phyloP scores from a whole-genome alignment of 2,888 invertebrate genomes.

The Noctua comes region DNA sequence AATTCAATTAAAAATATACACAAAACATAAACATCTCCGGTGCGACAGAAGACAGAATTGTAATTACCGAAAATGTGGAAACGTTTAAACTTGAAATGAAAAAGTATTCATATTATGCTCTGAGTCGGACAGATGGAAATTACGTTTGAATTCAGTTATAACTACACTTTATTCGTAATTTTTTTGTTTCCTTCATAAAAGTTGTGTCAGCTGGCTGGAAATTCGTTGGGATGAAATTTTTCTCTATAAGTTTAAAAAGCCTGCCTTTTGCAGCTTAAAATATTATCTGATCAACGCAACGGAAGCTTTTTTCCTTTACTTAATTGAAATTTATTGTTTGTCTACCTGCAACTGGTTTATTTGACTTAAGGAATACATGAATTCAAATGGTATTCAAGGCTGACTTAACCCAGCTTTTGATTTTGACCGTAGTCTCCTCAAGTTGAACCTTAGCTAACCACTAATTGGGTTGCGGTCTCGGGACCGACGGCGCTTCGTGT shows the following conservation, averaged over 20 bases:
- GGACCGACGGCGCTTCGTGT: slow-evolving; percentile 10
- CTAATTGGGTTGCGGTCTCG: slow-evolving; percentile 48
- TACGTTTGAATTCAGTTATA: slow-evolving; percentile 69
- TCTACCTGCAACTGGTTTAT: not conserved
- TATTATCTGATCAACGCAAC: slow-evolving; percentile 45
- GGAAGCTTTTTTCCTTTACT: not conserved
- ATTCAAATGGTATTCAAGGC: slow-evolving; percentile 33
- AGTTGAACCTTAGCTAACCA: slow-evolving; percentile 36
- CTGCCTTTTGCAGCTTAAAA: slow-evolving; percentile 36
- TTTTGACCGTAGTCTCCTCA: slow-evolving; percentile 28
- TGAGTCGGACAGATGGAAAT: slow-evolving; percentile 65
- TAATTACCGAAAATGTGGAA: slow-evolving; percentile 61
- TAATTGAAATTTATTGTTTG: slow-evolving; percentile 22
- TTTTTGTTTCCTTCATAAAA: slow-evolving; percentile 66
- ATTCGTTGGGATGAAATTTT: slow-evolving; percentile 50
- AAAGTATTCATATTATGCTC: slow-evolving; percentile 63
- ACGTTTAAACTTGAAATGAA: slow-evolving; percentile 60
- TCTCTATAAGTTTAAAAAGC: slow-evolving; percentile 56
- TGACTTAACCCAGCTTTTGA: slow-evolving; percentile 23
- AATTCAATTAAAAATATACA: slow-evolving; percentile 30
- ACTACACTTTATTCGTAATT: slow-evolving; percentile 62
- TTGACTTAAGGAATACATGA: slow-evolving; percentile 14
- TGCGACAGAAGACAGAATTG: slow-evolving; percentile 45
- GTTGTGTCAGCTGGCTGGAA: slow-evolving; percentile 63
- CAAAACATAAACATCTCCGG: slow-evolving; percentile 34